Evolutionary conservation across 2,888 invertebrate genomes (phyloP).

Genomic region (Drosophila melanocephala): DNA sequence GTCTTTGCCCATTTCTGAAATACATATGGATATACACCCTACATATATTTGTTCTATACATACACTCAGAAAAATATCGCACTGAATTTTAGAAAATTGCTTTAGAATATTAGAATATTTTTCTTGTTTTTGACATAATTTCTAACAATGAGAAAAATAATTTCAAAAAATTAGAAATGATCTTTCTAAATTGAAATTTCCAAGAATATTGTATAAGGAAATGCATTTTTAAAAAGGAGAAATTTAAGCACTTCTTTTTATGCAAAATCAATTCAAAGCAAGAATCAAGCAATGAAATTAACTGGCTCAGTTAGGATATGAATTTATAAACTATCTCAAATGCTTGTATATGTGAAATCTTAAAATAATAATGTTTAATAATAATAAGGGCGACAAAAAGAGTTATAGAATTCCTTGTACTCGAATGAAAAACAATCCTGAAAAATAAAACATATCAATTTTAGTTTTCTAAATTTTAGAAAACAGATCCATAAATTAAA

Average conservation of each 20-base stretch:
- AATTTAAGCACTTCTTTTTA: neutral
- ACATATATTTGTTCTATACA: neutral
- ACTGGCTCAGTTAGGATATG: too few relatives aligned
- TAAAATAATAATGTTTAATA: neutral
- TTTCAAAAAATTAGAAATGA: neutral
- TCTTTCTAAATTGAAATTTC: neutral
- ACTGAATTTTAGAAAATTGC: neutral
- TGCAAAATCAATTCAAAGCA: too few relatives aligned
- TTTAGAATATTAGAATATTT: neutral
- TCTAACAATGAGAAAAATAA: neutral
- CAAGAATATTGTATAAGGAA: neutral
- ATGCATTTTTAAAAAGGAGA: neutral
- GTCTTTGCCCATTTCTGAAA: constrained; percentile 16
- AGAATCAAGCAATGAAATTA: too few relatives aligned
- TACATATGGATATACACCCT: neutral
- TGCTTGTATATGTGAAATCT: neutral
- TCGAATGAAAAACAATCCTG: too few relatives aligned
- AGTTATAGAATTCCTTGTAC: too few relatives aligned
- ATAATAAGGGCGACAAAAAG: neutral
- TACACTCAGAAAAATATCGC: neutral
- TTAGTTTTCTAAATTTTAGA: neutral
- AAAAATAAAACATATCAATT: too few relatives aligned
- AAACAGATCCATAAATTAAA: too few relatives aligned
- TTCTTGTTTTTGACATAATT: neutral
- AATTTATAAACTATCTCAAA: too few relatives aligned